Evolutionary conservation across 2,888 invertebrate species (phyloP).

Genomic region (Cotesia congregata): DNA sequence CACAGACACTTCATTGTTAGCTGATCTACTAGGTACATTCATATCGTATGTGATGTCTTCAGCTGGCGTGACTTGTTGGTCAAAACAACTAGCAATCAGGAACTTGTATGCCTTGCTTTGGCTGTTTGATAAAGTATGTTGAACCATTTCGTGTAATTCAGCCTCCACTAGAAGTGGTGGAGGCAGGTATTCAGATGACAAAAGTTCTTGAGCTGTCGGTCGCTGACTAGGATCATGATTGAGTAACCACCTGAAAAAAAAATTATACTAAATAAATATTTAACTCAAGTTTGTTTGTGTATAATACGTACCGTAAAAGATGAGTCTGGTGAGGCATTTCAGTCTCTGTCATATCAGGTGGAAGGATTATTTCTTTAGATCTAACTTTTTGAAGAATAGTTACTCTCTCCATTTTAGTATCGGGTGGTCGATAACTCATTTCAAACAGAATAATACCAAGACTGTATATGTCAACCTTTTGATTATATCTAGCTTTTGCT

Average conservation of each 20-base stretch:
- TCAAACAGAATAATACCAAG: constrained; percentile 94
- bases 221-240: constrained; percentile 87
- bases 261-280: constrained; percentile 38
- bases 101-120: constrained; percentile 85
- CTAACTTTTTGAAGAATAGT: constrained; percentile 83
- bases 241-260: constrained; percentile 77
- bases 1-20: constrained; percentile 51
- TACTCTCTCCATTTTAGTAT: constrained; percentile 91
- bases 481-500: constrained; percentile 84
- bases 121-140: constrained; percentile 86
- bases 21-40: constrained; percentile 69
- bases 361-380: constrained; percentile 79
- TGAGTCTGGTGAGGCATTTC: constrained; percentile 75
- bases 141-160: constrained; percentile 85
- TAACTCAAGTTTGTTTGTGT: background rate
- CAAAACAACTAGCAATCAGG: constrained; percentile 76
- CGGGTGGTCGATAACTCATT: constrained; percentile 90
- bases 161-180: constrained; percentile 89
- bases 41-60: constrained; percentile 89
- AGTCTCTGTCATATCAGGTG: constrained; percentile 76
- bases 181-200: constrained; percentile 87
- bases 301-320: constrained; percentile 74
- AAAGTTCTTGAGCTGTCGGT: constrained; percentile 88
- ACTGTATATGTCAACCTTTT: constrained; percentile 83
- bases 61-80: constrained; percentile 74